Percentiles rank a stretch among this genome's conserved stretches.
Conservation (phyloP, 1,140 invertebrate species). For the Coelopa frigida region DNA sequence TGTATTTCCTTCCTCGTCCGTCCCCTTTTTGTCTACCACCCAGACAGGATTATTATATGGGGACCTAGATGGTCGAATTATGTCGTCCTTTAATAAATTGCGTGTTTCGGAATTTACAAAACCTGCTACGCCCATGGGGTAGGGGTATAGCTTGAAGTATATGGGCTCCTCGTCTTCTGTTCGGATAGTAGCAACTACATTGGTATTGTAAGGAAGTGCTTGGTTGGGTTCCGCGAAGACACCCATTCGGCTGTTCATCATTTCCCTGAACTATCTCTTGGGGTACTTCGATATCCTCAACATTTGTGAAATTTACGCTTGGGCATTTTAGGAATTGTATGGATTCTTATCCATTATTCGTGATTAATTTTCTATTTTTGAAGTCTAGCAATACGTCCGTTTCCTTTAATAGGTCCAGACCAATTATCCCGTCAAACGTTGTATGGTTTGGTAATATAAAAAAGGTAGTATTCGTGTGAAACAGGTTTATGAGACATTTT, state of each 20-base stretch:
- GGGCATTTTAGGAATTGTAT: not conserved
- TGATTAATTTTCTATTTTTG: constrained; percentile 6
- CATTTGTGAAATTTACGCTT: constrained; percentile 1
- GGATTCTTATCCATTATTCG: not conserved
- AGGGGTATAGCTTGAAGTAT: constrained; percentile 11
- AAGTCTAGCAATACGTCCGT: constrained; percentile 8
- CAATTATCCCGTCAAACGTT: constrained; percentile 13
- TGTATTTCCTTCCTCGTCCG: constrained; percentile 4
- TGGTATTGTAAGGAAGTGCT: constrained; percentile 4
- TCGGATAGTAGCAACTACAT: constrained; percentile 5
- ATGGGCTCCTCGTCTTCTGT: constrained; percentile 6
- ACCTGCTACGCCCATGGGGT: constrained; percentile 10
- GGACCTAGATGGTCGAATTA: constrained; percentile 10
- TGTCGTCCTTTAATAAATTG: constrained; percentile 9
- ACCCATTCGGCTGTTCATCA: not conserved
- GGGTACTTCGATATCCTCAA: not conserved
- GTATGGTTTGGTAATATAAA: constrained; percentile 3
- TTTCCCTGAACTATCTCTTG: not conserved
- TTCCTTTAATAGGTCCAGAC: constrained; percentile 8
- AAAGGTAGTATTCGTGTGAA: constrained; percentile 1
- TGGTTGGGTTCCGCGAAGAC: constrained; percentile 2
- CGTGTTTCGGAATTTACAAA: constrained; percentile 10
- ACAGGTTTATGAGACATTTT: constrained; percentile 8
- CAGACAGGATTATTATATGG: constrained; percentile 14
- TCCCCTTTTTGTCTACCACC: constrained; percentile 2